These are phyloP conservation scores for Urosaurus nigricauda DNA, from an alignment of 2,797 vertebrate genomes.

Conservation along the genomic window DNA sequence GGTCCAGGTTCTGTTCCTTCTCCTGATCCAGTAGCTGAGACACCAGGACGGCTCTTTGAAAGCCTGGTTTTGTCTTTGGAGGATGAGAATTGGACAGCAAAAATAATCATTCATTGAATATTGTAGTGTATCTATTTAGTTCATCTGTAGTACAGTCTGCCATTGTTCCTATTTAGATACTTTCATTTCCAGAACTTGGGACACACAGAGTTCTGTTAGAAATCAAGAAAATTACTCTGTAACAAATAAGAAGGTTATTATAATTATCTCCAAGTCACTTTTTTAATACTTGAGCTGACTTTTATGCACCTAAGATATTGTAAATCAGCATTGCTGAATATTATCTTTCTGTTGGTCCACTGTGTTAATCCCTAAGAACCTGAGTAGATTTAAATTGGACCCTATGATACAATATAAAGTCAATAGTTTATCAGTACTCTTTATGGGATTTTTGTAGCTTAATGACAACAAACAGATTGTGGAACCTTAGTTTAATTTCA, in stretches of 20 bases:
- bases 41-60: not conserved
- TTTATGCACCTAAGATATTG: not conserved
- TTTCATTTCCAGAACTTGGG: not conserved
- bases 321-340: not conserved
- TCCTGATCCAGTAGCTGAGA: not conserved
- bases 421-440: no score
- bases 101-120: not conserved
- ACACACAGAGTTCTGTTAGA: not conserved
- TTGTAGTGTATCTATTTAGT: not conserved
- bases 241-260: not conserved
- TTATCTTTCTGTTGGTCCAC: not conserved
- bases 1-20: not conserved
- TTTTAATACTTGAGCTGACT: not conserved
- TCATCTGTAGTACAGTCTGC: not conserved
- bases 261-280: not conserved
- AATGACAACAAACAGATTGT: no score
- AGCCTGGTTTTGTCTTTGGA: not conserved
- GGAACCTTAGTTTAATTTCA: not conserved
- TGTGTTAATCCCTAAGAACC: not conserved
- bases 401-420: no score
- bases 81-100: not conserved
- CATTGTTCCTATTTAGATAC: constrained; percentile 15
- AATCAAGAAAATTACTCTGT: not conserved
- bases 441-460: not conserved
- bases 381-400: not conserved